These are phyloP conservation scores for Ochropleura leucogaster DNA, from an alignment of 2,888 invertebrate species.

Conservation along the genomic window DNA sequence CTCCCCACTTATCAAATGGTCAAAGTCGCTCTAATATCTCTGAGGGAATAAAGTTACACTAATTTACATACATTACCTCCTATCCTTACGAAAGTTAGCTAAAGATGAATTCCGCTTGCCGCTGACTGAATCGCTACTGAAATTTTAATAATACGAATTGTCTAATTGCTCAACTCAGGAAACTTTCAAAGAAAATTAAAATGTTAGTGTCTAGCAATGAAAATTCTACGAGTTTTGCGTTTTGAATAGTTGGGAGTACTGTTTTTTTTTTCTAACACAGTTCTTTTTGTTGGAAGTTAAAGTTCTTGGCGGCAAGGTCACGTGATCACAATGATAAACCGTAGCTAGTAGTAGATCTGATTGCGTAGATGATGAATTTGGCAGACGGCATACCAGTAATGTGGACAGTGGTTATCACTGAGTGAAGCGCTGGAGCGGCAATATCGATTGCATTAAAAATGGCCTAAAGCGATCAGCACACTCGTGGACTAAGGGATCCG, in stretches of 20 bases:
- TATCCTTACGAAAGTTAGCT: slow-evolving; percentile 79
- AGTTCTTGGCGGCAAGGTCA: not conserved
- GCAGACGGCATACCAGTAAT: not conserved
- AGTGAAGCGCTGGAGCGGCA: not conserved
- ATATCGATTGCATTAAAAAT: not conserved
- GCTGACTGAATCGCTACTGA: slow-evolving; percentile 58
- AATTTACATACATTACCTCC: slow-evolving; percentile 87
- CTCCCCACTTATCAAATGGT: slow-evolving; percentile 83
- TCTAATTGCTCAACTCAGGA: slow-evolving; percentile 63
- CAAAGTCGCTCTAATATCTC: slow-evolving; percentile 84
- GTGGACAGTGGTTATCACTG: not conserved
- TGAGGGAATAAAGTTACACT: slow-evolving; percentile 85
- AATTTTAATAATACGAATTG: slow-evolving; percentile 67
- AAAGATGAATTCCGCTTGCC: slow-evolving; percentile 69
- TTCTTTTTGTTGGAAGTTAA: slow-evolving; percentile 2
- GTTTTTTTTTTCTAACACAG: slow-evolving; percentile 5
- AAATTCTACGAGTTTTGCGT: slow-evolving; percentile 42
- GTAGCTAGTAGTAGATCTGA: not conserved
- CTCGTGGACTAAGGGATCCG: too few relatives aligned
- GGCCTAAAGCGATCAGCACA: too few relatives aligned
- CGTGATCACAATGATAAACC: not conserved
- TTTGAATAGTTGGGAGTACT: slow-evolving; percentile 43
- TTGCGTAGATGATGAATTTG: not conserved
- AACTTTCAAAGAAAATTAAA: slow-evolving; percentile 61
- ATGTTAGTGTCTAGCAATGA: slow-evolving; percentile 53